Base-by-base conservation (phyloP, 2,888 invertebrate genomes). In the Dinocampus coccinellae region DNA sequence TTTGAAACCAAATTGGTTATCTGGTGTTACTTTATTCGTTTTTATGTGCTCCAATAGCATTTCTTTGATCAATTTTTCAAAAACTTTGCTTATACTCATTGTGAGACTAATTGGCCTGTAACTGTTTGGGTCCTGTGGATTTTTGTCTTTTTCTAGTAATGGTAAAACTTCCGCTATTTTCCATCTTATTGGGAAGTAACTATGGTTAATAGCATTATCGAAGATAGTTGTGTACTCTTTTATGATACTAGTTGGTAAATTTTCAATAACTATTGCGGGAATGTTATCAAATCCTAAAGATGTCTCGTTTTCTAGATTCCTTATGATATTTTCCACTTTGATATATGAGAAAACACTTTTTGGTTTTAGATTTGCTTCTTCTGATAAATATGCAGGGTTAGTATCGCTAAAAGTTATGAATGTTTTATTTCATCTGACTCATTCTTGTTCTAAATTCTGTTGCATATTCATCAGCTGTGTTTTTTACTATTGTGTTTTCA, bases 261-360 rank as follows among this genome's bases (percentile, higher is more conserved):
- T 61, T 57, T 76, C 75, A 0, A 77, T 53, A 0, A 67, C 70
- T 0, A 75, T 72, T 10, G 66, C 60, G 0, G 75, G 76, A 0
- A 76, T 74, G 3, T 71, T 64, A 16, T 76, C 73, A 0, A 72
- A 3, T 0, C 75, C 73, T 1, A 69, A 61, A 0, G 77, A 76
- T 0, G 73, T 65, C 69, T 75, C 75, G 36, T 77, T 75, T 7
- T 69, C 69, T 0, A 74, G 65, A 3, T 20, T 63, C 36, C 1
- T 6, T 0, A 55, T 10, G 10, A 55, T 26, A 0, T 6, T n/a
- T 7, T n/a, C 1, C 0, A 13, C 22, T 24, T 22, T 1, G 0
- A 10, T 13, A 1, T 26, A 7, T 1, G 1, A 1, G 11, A 55
- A 55, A 10, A 4, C 9, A 10, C 10, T 13, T 22, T 55, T n/a